Base-by-base conservation (phyloP, 2,888 invertebrate genomes). In the Arctia plantaginis region DNA sequence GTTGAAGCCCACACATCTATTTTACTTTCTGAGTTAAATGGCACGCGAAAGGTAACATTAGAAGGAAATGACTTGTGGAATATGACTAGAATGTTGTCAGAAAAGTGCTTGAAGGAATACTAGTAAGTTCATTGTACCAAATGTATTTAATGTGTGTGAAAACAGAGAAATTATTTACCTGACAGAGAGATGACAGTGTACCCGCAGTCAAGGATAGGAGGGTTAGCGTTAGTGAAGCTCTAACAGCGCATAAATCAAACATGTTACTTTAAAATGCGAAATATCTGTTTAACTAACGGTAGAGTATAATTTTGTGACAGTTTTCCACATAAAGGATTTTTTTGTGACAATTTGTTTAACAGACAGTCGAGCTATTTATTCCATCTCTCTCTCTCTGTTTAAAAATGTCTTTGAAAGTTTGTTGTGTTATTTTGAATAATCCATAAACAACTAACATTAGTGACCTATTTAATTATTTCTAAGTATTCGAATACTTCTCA, bases 11-110 rank as follows among this genome's bases (percentile, higher is more conserved):
- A 69, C 59, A 30, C 15, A 65, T 35, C 47, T 51, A 66, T 27
- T n/a, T 44, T 44, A 64, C 18, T 41, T 10, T 30, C 23, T n/a
- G 41, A 30, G 71, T 66, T 71, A 66, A 71, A 71, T 71, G 71
- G 51, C 23, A 66, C 66, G 71, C n/a, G 55, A 66, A 71, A 71
- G 35, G 47, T 44, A 39, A 71, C 41, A 69, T 71, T 66, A 39
- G 71, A 66, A 27, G 66, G 20, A 47, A 71, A 71, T 66, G 71
- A 51, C 39, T 35, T 33, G 55, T 71, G 51, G 35, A 65, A 66
- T 66, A 66, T 71, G 51, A 66, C 66, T 47, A n/a, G n/a, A 69
- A 20, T 51, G 8, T 35, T n/a, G 59, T 39, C 62, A 59, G n/a
- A 20, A 69, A 69, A 62, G 62, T 69, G 18, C 12, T 39, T 51